These are phyloP conservation scores for Patella vulgata DNA, from an alignment of 1,140 invertebrate genomes.

Conservation along the genomic window DNA sequence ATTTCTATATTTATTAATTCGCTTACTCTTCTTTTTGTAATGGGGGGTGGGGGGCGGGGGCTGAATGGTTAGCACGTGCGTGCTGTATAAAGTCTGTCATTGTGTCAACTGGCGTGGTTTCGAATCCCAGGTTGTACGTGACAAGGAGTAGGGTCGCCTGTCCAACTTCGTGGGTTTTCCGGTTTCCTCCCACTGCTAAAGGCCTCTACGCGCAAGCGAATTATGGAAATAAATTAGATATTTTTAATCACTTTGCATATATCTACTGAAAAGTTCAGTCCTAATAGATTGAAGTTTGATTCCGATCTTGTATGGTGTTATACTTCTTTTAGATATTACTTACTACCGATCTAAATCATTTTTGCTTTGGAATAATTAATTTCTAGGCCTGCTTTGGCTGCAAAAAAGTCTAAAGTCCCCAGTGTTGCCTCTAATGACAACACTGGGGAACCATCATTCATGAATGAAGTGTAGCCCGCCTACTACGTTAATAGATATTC, in stretches of 20 bases:
- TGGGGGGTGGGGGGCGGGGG: neutral
- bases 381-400: constrained; percentile 14
- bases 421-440: constrained; percentile 12
- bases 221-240: constrained; percentile 10
- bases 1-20: constrained; percentile 12
- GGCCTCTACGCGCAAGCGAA: too few relatives aligned
- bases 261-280: constrained; percentile 9
- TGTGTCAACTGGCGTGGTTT: too few relatives aligned
- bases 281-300: constrained; percentile 8
- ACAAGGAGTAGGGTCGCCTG: too few relatives aligned
- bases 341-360: constrained; percentile 16
- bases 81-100: too few relatives aligned
- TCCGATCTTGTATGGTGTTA: constrained; percentile 3
- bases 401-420: constrained; percentile 1
- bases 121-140: too few relatives aligned
- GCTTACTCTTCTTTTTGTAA: neutral
- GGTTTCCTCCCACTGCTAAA: too few relatives aligned
- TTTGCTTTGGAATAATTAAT: constrained; percentile 22
- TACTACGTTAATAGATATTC: constrained; percentile 12
- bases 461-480: constrained; percentile 17
- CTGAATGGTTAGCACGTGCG: too few relatives aligned
- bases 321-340: constrained; percentile 10
- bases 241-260: too few relatives aligned
- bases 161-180: too few relatives aligned
- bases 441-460: constrained; percentile 17